Conservation (phyloP, 92 coral and sea anemone genomes). For the Plumapathes pennacea region DNA sequence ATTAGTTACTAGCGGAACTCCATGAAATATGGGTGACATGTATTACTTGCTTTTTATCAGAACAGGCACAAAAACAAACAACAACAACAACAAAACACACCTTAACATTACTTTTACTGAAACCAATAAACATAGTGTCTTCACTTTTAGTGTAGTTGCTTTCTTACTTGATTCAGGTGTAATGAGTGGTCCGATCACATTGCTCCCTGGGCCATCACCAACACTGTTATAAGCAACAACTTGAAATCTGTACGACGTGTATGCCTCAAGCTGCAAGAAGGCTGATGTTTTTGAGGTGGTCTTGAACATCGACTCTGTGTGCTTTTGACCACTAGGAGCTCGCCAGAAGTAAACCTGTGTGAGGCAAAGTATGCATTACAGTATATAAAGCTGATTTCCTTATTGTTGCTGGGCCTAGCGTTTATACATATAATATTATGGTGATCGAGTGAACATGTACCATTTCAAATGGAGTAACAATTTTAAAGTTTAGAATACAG, state of each 20-base stretch:
- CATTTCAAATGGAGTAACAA: no score
- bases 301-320: conserved; percentile 48
- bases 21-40: no score
- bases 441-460: no score
- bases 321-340: conserved; percentile 54
- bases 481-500: no score
- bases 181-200: conserved; percentile 75
- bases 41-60: no score
- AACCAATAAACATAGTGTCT: neutral
- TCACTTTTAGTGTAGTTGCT: no score
- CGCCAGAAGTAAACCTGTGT: conserved; percentile 94
- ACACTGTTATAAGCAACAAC: conserved; percentile 93
- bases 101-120: no score
- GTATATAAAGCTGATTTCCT: neutral
- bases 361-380: neutral
- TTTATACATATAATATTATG: no score
- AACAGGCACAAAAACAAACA: no score
- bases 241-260: conserved; percentile 82
- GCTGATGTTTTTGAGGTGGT: conserved; percentile 60
- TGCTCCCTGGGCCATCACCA: conserved; percentile 92
- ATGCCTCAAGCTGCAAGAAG: conserved; percentile 66
- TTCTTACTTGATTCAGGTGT: conserved; percentile 91
- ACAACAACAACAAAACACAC: no score
- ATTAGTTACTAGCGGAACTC: neutral
- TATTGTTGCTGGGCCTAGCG: no score